A percentile compares a stretch with the other conserved stretches of the same genome.
Conservation (phyloP, 2,797 vertebrate genomes). For the Acomys russatus region DNA sequence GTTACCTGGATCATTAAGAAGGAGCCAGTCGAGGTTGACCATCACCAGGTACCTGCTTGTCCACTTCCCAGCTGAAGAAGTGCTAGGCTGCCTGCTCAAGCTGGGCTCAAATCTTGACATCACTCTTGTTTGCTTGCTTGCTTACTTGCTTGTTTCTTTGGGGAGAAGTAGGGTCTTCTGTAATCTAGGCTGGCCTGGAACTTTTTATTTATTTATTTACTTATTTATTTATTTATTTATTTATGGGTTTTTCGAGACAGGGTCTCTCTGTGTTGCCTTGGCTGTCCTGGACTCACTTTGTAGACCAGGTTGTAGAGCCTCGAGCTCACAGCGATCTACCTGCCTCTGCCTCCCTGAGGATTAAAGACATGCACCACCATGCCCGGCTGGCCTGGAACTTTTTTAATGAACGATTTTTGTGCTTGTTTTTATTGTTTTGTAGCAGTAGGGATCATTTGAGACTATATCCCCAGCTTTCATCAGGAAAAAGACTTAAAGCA, state of each 20-base stretch:
- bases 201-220: no score
- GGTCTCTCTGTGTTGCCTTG: no score
- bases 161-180: background rate
- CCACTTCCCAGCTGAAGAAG: background rate
- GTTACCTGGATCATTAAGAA: conserved; percentile 98
- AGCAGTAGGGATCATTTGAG: background rate
- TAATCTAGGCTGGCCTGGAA: background rate
- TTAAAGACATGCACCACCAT: no score
- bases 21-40: conserved; percentile 95
- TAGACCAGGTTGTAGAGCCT: no score
- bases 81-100: background rate
- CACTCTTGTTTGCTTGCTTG: background rate
- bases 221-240: no score
- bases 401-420: background rate
- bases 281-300: no score
- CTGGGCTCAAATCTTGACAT: background rate
- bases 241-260: no score
- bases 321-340: no score
- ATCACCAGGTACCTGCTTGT: conserved; percentile 92
- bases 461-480: background rate
- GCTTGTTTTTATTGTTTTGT: background rate
- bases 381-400: background rate
- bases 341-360: no score
- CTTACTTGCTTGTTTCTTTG: background rate
- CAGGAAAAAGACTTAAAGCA: conserved; percentile 42